Conservation (phyloP, 2,113 vertebrate genomes). For the Tretioscincus oriximinensis region DNA sequence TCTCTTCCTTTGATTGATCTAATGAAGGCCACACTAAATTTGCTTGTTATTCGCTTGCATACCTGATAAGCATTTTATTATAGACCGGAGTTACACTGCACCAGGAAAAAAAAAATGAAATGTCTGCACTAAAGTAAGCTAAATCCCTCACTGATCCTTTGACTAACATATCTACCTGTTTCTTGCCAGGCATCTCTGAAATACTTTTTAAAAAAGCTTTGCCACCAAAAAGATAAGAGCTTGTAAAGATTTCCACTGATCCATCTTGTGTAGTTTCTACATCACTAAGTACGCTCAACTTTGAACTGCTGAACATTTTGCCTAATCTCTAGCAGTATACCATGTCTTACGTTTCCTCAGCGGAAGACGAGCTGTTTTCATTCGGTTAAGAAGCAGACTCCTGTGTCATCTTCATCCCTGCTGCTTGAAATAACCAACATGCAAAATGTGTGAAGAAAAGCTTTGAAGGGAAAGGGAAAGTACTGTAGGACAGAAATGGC, state of each 20-base stretch:
- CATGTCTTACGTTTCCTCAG: not conserved
- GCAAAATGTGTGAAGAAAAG: too few relatives aligned
- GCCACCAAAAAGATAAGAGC: not conserved
- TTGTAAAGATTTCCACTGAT: not conserved
- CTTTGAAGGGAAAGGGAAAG: too few relatives aligned
- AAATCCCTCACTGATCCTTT: conserved; percentile 12
- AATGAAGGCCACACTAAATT: not conserved
- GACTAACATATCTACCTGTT: not conserved
- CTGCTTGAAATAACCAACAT: too few relatives aligned
- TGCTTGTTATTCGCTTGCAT: not conserved
- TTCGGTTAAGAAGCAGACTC: not conserved
- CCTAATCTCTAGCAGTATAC: not conserved
- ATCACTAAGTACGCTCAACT: not conserved
- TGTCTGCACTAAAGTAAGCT: not conserved
- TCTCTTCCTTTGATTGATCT: not conserved
- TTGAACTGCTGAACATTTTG: not conserved
- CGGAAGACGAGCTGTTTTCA: not conserved
- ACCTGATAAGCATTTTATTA: conserved; percentile 7
- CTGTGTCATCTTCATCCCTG: too few relatives aligned
- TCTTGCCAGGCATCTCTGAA: not conserved
- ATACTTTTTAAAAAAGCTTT: not conserved
- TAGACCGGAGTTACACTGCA: not conserved
- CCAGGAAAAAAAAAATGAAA: not conserved
- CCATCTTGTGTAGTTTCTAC: not conserved
- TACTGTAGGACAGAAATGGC: too few relatives aligned